Evolutionary conservation across 2,888 invertebrate genomes (phyloP).

Genomic region (Dryadula phaetusa): DNA sequence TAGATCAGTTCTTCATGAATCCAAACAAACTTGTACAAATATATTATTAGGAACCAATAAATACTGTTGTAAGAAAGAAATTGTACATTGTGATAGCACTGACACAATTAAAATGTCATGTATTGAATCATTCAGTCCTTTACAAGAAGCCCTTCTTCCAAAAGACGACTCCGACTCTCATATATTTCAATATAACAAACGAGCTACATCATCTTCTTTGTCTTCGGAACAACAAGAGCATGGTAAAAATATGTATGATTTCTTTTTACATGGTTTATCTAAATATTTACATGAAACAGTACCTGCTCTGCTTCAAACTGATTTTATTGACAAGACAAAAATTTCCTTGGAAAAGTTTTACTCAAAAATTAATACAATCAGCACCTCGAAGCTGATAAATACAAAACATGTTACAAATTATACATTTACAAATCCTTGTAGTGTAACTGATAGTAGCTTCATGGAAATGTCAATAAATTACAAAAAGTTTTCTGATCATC

Average conservation of each 20-base stretch:
- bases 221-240: not conserved
- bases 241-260: slow-evolving; percentile 56
- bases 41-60: not conserved
- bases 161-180: not conserved
- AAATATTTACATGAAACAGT: slow-evolving; percentile 54
- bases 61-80: not conserved
- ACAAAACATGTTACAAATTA: not conserved
- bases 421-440: not conserved
- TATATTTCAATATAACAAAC: not conserved
- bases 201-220: not conserved
- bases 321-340: slow-evolving; percentile 55
- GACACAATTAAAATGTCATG: not conserved
- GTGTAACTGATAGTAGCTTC: slow-evolving; percentile 40
- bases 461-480: slow-evolving; percentile 59
- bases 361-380: slow-evolving; percentile 44
- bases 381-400: not conserved
- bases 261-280: slow-evolving; percentile 62
- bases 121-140: not conserved
- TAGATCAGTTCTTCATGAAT: slow-evolving; percentile 56
- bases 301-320: slow-evolving; percentile 53
- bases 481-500: slow-evolving; percentile 46
- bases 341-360: slow-evolving; percentile 54
- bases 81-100: not conserved
- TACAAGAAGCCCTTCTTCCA: not conserved
- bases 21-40: slow-evolving; percentile 45